Evolutionary conservation across 2,113 vertebrate species (phyloP).

Genomic region (Fulmarus glacialis): DNA sequence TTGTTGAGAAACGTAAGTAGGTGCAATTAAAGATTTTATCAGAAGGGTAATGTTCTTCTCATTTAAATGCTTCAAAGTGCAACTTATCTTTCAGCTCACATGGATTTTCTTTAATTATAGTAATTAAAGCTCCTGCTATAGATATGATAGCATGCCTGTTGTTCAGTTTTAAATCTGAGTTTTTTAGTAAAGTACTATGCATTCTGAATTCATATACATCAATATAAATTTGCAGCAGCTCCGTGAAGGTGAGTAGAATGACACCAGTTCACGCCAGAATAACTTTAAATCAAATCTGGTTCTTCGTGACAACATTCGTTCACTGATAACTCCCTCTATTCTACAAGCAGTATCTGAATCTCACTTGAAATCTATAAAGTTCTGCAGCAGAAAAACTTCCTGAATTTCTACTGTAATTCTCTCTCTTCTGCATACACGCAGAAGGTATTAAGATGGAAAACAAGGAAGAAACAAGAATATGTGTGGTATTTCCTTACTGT

Average conservation of each 20-base stretch:
- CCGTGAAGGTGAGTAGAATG: neutral
- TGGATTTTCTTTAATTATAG: neutral
- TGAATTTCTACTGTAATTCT: neutral
- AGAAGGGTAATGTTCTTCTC: neutral
- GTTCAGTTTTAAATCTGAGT: neutral
- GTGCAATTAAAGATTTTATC: neutral
- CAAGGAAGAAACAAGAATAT: neutral
- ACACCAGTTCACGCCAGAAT: neutral
- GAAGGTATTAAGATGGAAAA: neutral
- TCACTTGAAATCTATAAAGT: neutral
- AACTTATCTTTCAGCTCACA: neutral
- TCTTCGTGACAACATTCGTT: neutral
- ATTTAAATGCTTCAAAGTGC: neutral
- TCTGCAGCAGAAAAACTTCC: neutral
- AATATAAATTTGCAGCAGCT: neutral
- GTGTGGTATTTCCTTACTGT: neutral
- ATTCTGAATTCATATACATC: neutral
- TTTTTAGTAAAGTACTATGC: neutral
- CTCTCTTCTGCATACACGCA: neutral
- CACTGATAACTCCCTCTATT: neutral
- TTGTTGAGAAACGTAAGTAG: neutral
- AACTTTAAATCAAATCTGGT: neutral
- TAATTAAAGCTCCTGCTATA: neutral
- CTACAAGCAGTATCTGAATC: neutral
- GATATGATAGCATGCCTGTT: neutral